These are phyloP conservation scores for Poeciliopsis retropinna DNA, from an alignment of 2,113 vertebrate genomes.

Conservation along the genomic window DNA sequence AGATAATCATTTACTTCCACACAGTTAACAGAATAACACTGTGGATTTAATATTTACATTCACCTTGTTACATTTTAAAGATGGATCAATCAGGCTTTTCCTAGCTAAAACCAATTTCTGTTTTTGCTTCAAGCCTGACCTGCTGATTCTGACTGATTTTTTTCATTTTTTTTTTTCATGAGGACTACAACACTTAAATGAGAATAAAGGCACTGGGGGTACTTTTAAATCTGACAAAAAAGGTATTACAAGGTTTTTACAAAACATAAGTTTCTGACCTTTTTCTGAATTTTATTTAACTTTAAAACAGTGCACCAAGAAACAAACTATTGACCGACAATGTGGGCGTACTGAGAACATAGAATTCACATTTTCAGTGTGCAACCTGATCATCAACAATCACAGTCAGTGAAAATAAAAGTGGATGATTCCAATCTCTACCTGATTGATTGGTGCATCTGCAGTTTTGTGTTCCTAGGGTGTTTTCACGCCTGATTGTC, in stretches of 20 bases:
- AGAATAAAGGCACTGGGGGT: background rate
- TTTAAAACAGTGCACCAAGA: background rate
- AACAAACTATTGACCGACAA: background rate
- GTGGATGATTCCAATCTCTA: too few species aligned
- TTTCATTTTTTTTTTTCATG: background rate
- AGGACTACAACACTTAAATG: background rate
- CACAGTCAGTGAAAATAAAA: background rate
- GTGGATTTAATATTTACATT: background rate
- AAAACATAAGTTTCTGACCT: background rate
- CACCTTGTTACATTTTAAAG: background rate
- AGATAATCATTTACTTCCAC: constrained; percentile 52
- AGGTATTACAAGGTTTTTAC: background rate
- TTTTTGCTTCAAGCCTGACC: background rate
- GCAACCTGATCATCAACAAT: background rate
- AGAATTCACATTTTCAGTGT: background rate
- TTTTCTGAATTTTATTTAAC: background rate
- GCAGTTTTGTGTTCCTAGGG: background rate
- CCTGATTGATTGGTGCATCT: background rate
- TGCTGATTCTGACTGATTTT: background rate
- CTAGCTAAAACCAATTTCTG: background rate
- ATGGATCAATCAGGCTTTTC: background rate
- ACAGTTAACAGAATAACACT: background rate
- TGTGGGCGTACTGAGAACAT: background rate
- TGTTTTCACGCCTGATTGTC: too few species aligned
- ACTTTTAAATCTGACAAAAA: background rate